These are phyloP conservation scores for Noctilio leporinus DNA, from an alignment of 2,113 vertebrate genomes.

Conservation along the genomic window DNA sequence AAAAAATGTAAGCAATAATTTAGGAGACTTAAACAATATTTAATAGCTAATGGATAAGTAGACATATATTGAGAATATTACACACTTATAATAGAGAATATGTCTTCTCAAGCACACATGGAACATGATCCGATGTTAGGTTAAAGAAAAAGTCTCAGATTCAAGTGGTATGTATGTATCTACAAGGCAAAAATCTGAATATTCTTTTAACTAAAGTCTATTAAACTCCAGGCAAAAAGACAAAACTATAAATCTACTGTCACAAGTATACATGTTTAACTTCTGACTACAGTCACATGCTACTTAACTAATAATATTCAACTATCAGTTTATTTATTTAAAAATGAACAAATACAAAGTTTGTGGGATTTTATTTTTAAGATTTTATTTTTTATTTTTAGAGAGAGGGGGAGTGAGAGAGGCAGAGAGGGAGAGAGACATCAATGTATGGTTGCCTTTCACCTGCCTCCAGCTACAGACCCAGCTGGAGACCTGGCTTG, in stretches of 20 bases:
- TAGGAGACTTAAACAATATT: background rate
- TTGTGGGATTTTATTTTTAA: background rate
- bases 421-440: no score
- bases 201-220: background rate
- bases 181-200: background rate
- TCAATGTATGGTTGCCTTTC: no score
- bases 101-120: background rate
- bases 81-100: background rate
- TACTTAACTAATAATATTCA: background rate
- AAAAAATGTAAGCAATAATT: background rate
- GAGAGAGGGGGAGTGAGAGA: no score
- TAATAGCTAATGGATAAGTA: background rate
- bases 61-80: background rate
- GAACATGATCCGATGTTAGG: background rate
- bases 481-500: no score
- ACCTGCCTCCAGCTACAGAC: no score
- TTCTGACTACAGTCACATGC: background rate
- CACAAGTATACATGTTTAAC: background rate
- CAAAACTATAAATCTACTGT: background rate
- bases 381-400: no score
- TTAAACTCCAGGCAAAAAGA: background rate
- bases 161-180: background rate
- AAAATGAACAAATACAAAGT: constrained; percentile 21
- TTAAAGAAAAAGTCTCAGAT: background rate
- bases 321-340: constrained; percentile 19